Conservation (phyloP, 1,140 invertebrate species). For the Bemisia tabaci region DNA sequence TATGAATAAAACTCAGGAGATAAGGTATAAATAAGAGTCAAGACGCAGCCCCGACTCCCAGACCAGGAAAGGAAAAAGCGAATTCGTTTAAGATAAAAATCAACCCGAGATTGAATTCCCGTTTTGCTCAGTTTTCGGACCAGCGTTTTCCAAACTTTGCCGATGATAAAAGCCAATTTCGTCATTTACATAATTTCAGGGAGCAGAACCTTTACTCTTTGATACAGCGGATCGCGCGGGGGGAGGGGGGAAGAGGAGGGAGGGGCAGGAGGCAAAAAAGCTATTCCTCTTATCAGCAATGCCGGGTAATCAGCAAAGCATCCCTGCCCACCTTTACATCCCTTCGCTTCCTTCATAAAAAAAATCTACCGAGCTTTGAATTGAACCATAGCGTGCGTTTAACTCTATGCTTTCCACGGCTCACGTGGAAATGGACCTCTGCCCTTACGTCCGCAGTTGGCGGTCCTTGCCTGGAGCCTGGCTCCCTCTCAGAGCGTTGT, state of each 20-base stretch:
- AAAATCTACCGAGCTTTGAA: too few relatives aligned
- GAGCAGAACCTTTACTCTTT: neutral
- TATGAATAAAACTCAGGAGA: neutral
- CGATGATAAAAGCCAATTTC: neutral
- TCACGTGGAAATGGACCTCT: too few relatives aligned
- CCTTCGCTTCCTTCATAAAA: too few relatives aligned
- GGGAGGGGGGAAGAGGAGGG: neutral
- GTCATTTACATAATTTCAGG: neutral
- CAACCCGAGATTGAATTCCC: neutral
- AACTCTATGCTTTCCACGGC: too few relatives aligned
- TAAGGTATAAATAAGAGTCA: neutral
- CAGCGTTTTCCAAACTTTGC: neutral
- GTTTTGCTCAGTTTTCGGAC: neutral
- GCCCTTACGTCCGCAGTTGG: too few relatives aligned
- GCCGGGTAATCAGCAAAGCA: neutral
- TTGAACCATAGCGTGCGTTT: too few relatives aligned
- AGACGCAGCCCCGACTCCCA: neutral
- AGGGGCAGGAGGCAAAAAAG: neutral
- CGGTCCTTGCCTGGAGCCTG: too few relatives aligned
- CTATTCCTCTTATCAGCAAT: neutral
- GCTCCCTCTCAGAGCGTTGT: too few relatives aligned
- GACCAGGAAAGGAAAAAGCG: neutral
- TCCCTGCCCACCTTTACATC: too few relatives aligned
- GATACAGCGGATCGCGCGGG: neutral
- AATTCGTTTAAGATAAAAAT: neutral